These are phyloP conservation scores for Regulus satrapa DNA, from an alignment of 2,113 vertebrate genomes.

Conservation along the genomic window DNA sequence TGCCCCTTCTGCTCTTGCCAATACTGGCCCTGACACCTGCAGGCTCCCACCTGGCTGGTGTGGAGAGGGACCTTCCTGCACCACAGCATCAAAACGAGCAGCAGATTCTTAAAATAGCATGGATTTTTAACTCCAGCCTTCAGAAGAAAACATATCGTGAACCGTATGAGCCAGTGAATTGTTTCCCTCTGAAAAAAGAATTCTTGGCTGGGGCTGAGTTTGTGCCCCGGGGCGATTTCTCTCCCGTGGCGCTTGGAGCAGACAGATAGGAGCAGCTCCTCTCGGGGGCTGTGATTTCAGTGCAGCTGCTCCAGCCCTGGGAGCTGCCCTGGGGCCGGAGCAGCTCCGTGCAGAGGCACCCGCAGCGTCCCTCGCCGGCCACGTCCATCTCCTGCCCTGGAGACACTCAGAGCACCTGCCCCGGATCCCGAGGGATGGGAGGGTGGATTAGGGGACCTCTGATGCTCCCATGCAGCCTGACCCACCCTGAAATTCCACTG, in stretches of 20 bases:
- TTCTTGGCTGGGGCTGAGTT: background rate
- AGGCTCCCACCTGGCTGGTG: background rate
- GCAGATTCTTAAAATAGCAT: conserved; percentile 14
- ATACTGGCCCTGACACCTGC: background rate
- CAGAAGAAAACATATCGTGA: background rate
- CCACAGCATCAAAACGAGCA: background rate
- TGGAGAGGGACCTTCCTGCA: background rate
- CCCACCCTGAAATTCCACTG: background rate
- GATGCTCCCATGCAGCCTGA: background rate
- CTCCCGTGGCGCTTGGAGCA: background rate
- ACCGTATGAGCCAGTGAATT: background rate
- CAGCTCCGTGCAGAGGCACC: background rate
- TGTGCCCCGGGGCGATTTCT: background rate
- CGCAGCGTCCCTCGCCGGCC: background rate
- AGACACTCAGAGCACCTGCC: accelerated
- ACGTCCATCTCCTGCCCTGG: background rate
- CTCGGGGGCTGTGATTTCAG: background rate
- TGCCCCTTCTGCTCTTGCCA: background rate
- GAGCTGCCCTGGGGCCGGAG: background rate
- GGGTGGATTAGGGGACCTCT: background rate
- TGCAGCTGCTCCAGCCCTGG: background rate
- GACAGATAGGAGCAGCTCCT: background rate
- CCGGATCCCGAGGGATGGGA: background rate
- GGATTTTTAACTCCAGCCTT: conserved; percentile 14
- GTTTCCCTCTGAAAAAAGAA: background rate